Evolutionary conservation across 2,888 invertebrate species (phyloP).

Genomic region (Caenorhabditis imperialis): DNA sequence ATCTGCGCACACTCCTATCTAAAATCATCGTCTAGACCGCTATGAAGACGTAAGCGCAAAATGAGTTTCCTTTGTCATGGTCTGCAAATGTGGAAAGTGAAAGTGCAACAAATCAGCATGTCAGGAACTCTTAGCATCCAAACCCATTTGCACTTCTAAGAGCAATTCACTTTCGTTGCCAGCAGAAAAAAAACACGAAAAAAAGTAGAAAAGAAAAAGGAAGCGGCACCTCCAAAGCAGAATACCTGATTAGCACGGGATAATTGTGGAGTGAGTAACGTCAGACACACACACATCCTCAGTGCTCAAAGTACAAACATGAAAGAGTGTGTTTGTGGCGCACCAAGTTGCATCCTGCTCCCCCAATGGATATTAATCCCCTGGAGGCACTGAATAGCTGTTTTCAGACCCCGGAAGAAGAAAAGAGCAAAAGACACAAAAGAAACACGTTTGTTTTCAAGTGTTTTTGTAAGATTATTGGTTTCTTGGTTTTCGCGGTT

Average conservation of each 20-base stretch:
- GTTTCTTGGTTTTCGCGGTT: neutral
- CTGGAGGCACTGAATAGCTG: constrained; percentile 26
- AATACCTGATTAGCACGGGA: constrained; percentile 50
- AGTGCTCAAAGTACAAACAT: constrained; percentile 29
- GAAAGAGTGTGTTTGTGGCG: constrained; percentile 19
- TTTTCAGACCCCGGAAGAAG: constrained; percentile 7
- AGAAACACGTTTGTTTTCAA: constrained; percentile 6
- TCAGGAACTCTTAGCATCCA: constrained; percentile 2
- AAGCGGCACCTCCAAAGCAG: constrained; percentile 28
- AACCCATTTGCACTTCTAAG: constrained; percentile 10
- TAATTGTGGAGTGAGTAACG: constrained; percentile 34
- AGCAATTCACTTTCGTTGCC: constrained; percentile 7
- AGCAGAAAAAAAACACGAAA: constrained; percentile 22
- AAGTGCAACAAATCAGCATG: constrained; percentile 8
- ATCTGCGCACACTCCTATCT: no score
- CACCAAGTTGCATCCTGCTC: constrained; percentile 34
- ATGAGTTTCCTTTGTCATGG: no score
- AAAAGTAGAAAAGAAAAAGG: constrained; percentile 14
- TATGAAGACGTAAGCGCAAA: no score
- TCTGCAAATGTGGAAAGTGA: neutral
- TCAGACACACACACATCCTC: no score
- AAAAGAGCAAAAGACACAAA: neutral
- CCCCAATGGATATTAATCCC: constrained; percentile 35
- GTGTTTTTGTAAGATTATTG: constrained; percentile 27
- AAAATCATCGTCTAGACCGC: no score